phyloP scores from a whole-genome alignment of 2,113 vertebrate species.

The Pseudopipra pipra region DNA sequence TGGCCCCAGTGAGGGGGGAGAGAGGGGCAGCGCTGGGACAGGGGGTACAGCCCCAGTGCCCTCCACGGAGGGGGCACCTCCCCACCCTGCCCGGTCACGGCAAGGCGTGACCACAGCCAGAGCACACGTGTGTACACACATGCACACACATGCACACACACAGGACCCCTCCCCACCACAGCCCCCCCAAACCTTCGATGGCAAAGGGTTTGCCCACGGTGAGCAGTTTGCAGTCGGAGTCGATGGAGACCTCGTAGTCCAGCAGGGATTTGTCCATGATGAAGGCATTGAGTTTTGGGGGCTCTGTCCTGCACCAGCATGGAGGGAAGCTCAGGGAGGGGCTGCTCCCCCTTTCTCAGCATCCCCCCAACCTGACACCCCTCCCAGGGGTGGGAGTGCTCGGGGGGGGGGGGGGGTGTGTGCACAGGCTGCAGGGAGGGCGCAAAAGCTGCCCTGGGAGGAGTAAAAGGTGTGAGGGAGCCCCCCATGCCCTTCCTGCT shows the following conservation, averaged over 20 bases:
- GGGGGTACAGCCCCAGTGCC: not conserved
- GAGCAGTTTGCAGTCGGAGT: constrained; percentile 85
- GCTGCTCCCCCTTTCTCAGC: not conserved
- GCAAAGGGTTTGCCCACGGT: constrained; percentile 90
- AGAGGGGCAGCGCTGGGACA: rapidly evolving
- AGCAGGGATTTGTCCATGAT: constrained; percentile 91
- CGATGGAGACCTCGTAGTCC: constrained; percentile 90
- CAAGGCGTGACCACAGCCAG: not conserved
- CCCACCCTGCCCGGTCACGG: too few relatives aligned
- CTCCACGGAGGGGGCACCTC: rapidly evolving
- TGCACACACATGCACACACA: too few relatives aligned
- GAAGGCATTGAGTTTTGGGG: constrained; percentile 85
- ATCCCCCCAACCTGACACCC: rapidly evolving
- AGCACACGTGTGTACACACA: rapidly evolving
- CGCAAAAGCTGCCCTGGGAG: not conserved
- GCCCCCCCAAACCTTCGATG: constrained; percentile 77
- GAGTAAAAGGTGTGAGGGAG: rapidly evolving
- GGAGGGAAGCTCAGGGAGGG: not conserved
- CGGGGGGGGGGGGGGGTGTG: too few relatives aligned
- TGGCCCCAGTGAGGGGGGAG: not conserved
- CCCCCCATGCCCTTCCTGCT: rapidly evolving
- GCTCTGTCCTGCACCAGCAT: constrained; percentile 77
- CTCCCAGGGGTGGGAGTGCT: rapidly evolving
- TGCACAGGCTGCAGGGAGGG: not conserved
- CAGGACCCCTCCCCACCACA: not conserved